Conservation (phyloP, 2,113 vertebrate genomes). For the Cariama cristata region DNA sequence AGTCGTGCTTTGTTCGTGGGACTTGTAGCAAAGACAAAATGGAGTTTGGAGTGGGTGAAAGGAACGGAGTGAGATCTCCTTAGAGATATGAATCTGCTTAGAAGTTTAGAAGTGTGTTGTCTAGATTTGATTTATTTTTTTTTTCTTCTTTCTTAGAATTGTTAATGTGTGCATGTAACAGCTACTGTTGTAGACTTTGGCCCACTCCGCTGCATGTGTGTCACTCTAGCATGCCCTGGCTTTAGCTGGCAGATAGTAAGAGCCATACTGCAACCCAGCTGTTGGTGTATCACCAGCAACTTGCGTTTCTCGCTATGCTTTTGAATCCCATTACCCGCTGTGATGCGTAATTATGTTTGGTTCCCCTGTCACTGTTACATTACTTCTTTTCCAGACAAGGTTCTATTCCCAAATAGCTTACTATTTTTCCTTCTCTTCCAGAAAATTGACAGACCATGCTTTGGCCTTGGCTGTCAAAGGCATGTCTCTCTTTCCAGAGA, state of each 20-base stretch:
- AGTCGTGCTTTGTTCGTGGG: neutral
- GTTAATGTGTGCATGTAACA: neutral
- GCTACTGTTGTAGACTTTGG: neutral
- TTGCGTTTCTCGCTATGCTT: neutral
- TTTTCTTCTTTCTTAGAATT: neutral
- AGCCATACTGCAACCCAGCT: neutral
- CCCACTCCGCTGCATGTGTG: neutral
- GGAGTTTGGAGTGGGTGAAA: neutral
- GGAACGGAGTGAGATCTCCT: neutral
- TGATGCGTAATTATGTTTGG: neutral
- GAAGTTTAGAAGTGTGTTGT: neutral
- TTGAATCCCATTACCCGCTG: neutral
- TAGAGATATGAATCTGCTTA: neutral
- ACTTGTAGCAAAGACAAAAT: neutral
- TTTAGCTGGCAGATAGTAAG: neutral
- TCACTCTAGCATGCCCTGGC: neutral
- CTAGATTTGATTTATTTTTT: neutral
- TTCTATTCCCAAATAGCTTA: neutral
- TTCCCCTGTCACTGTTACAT: neutral
- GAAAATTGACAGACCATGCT: neutral
- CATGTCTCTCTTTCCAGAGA: neutral
- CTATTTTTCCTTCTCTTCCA: neutral
- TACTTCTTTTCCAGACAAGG: neutral
- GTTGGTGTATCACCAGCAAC: neutral
- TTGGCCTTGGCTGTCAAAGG: neutral